phyloP scores from a whole-genome alignment of 1,140 invertebrate species.

The Steinernema khuongi region DNA sequence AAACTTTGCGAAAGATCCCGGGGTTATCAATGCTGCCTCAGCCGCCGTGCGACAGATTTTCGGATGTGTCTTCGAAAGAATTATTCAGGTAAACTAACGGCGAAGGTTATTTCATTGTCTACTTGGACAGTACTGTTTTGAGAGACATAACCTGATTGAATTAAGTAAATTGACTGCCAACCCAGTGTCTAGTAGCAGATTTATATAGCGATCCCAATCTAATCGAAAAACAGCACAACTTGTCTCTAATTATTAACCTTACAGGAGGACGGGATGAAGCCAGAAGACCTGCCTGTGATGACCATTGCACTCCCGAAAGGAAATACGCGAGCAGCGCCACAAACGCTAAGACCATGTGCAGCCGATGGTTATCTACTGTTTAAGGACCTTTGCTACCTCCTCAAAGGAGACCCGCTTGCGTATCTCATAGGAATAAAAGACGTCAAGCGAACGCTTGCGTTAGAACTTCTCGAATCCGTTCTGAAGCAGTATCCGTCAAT shows the following conservation, averaged over 20 bases:
- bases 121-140: background rate
- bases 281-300: slow-evolving; percentile 66
- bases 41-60: slow-evolving; percentile 92
- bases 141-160: background rate
- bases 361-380: slow-evolving; percentile 90
- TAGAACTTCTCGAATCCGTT: slow-evolving; percentile 88
- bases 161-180: background rate
- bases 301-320: background rate
- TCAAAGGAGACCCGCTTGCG: slow-evolving; percentile 88
- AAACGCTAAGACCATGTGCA: slow-evolving; percentile 75
- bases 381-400: slow-evolving; percentile 89
- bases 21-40: slow-evolving; percentile 89
- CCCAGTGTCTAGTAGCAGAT: background rate
- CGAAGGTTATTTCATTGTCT: background rate
- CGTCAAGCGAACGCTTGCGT: slow-evolving; percentile 90
- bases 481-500: slow-evolving; percentile 81
- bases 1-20: slow-evolving; percentile 85
- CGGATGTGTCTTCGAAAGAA: slow-evolving; percentile 90
- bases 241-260: background rate
- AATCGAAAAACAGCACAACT: slow-evolving; percentile 17
- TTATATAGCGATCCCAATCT: background rate
- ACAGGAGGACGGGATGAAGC: slow-evolving; percentile 37
- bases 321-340: slow-evolving; percentile 56
- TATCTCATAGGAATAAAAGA: slow-evolving; percentile 92
- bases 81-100: slow-evolving; percentile 63